A percentile compares a stretch with the other conserved stretches of the same genome.
Conservation (phyloP, 2,797 vertebrate species). For the Sphenodon punctatus region DNA sequence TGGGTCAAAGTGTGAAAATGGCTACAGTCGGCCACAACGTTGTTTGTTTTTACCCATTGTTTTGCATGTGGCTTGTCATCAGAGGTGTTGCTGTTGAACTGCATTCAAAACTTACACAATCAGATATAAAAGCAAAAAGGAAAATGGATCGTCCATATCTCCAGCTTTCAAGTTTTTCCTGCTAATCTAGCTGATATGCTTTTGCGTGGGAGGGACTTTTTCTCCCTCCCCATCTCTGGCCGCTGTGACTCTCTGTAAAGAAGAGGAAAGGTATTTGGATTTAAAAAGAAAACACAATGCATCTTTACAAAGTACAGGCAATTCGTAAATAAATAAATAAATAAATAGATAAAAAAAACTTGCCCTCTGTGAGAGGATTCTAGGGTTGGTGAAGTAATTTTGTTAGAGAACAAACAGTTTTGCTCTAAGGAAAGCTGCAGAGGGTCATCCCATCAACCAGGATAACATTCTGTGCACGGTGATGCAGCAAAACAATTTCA, state of each 20-base stretch:
- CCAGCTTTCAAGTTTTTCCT: neutral
- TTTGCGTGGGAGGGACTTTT: neutral
- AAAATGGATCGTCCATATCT: neutral
- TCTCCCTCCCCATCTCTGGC: neutral
- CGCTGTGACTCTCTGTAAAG: neutral
- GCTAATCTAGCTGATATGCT: neutral
- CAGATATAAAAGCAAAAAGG: neutral
- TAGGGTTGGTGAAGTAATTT: neutral
- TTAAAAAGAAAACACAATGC: neutral
- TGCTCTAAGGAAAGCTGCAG: neutral
- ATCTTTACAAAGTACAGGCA: neutral
- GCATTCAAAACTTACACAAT: slow-evolving; percentile 37
- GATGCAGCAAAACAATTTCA: neutral
- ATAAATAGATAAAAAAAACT: too few relatives aligned
- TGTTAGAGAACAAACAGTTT: neutral
- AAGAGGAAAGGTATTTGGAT: neutral
- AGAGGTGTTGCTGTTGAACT: slow-evolving; percentile 45
- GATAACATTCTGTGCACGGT: neutral
- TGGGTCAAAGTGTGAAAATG: too few relatives aligned
- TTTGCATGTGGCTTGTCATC: slow-evolving; percentile 53
- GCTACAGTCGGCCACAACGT: too few relatives aligned
- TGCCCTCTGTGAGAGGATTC: neutral
- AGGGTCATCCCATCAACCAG: neutral
- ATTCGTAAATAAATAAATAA: too few relatives aligned
- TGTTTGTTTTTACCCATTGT: too few relatives aligned